Base-by-base conservation (phyloP, 2,113 vertebrate genomes). In the Cynocephalus volans region DNA sequence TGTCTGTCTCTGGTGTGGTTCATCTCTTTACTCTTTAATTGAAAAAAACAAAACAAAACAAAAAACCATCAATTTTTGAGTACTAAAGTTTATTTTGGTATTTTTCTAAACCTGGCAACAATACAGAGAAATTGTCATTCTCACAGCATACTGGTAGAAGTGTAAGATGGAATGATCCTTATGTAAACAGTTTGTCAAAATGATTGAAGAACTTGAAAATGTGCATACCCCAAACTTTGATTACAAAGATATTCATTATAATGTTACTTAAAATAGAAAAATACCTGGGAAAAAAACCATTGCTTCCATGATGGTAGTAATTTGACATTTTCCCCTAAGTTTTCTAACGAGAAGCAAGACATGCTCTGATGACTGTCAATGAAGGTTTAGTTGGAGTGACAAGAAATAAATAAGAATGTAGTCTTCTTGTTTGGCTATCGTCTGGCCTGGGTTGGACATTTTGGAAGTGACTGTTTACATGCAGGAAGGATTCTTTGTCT, bases 111-210 rank as follows among this genome's bases (percentile, higher is more conserved):
- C 33, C 56, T 64, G 69, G 73, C 67, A 23, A 19, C 24, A n/a
- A 10, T 9, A 23, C 41, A 69, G 64, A 54, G 80, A 17, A 65
- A 9, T 8, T 33, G 10, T 15, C 28, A 3, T 11, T 41, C 48
- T 33, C 15, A 23, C 1, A 0, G 21, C 21, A 3, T 26, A 45
- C 21, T 0, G 3, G 48, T 7, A 26, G 56, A 48, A 1, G 14
- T 1, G n/a, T 62, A 6, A 64, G 18, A 33, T 1, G n/a, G 14
- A 17, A 24, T 0, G 70, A 26, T 28, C 48, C 9, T 9, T 10
- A 10, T 12, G 13, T 33, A 84, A 90, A 94, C 60, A 64, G 73
- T 90, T 67, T 92, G 95, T 80, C 24, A 41, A 23, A 93, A 84
- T 18, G 81, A 93, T 45, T 24, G 92, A 88, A 50, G 92, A 50